phyloP scores from a whole-genome alignment of 2,113 vertebrate genomes.

The Lophochroa leadbeateri region DNA sequence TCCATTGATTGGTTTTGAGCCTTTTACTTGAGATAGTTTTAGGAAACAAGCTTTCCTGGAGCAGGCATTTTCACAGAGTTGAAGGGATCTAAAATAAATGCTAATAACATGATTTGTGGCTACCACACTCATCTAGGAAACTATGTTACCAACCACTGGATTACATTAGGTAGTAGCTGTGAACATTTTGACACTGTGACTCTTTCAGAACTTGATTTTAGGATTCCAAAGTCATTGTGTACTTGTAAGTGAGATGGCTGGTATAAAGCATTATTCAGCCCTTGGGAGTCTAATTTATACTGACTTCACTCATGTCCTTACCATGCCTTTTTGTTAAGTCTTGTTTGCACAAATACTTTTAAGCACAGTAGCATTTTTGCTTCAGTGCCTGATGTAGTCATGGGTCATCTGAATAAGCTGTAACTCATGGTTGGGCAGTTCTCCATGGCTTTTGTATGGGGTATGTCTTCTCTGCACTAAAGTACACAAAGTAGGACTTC shows the following conservation, averaged over 20 bases:
- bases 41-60: not conserved
- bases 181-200: not conserved
- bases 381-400: not conserved
- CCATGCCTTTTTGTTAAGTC: not conserved
- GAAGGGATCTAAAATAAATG: not conserved
- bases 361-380: not conserved
- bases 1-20: not conserved
- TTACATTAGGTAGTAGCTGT: not conserved
- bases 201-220: not conserved
- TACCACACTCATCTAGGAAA: not conserved
- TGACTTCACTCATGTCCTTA: not conserved
- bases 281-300: not conserved
- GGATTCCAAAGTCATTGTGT: not conserved
- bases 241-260: not conserved
- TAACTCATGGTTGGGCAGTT: not conserved
- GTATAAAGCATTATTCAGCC: not conserved
- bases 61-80: not conserved
- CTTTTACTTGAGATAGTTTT: not conserved
- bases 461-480: not conserved
- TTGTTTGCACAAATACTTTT: not conserved
- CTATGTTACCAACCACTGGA: not conserved
- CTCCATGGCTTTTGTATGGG: not conserved
- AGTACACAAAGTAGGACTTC: not conserved
- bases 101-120: not conserved
- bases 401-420: not conserved